Base-by-base conservation (phyloP, 2,888 invertebrate species). In the Crepidodera aurea region DNA sequence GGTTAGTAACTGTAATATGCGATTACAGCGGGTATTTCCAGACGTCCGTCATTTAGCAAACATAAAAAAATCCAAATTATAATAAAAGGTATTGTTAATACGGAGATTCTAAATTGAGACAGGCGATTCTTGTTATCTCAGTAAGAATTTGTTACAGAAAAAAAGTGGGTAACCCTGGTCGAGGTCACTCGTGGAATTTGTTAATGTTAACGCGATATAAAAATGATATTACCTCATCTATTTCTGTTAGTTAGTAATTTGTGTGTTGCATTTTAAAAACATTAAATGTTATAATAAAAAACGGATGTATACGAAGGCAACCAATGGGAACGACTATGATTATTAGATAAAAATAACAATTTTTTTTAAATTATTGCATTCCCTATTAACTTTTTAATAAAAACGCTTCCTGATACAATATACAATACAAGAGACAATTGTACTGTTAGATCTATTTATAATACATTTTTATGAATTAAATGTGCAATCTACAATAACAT, bases 91-190 rank as follows among this genome's bases (percentile, higher is more conserved):
- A 39, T 42, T 42, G 13, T 42, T 42, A 10, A 42, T 18, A 16
- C 42, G 42, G 42, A 42, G 18, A 8, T 42, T 10, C 19, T 19
- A n/a, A 42, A 16, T 42, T 13, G 2, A 42, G 42, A 15, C 8
- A 6, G 16, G 42, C 7, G 6, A 42, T 10, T 42, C 19, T 10
- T 42, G 29, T 29, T 29, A 29, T 29, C 10, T 29, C 8, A 15
- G 42, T 4, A 13, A 42, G 19, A 42, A 42, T 42, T 42, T 18
- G 29, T 42, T 1, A 42, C 18, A n/a, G 19, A 42, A 42, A 42
- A n/a, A 42, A 42, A 18, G 16, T 42, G 42, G 42, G 42, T 42
- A 42, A 42, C 42, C 42, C 42, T 42, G 42, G 42, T 42, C 16
- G 42, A 42, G 42, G 42, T 42, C 42, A 19, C 39, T 4, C 22